These are phyloP conservation scores for Oceanodroma tethys DNA, from an alignment of 2,113 vertebrate genomes.

Conservation along the genomic window DNA sequence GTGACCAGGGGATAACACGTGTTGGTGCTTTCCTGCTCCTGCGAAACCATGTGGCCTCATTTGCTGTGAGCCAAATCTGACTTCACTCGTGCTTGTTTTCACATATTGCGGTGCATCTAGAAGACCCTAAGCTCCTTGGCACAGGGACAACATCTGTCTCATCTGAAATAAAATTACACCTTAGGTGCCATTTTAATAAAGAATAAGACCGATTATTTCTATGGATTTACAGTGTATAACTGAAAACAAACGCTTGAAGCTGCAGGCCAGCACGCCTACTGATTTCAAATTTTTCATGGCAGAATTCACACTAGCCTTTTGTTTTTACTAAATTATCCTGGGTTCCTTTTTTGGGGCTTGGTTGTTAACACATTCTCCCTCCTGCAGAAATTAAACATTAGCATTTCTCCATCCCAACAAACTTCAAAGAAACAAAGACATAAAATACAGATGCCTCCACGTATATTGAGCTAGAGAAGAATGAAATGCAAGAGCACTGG, in stretches of 20 bases:
- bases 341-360: neutral
- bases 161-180: neutral
- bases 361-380: neutral
- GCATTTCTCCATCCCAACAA: neutral
- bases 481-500: neutral
- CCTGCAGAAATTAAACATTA: neutral
- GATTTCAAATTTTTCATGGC: neutral
- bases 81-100: neutral
- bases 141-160: neutral
- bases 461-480: neutral
- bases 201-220: neutral
- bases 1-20: neutral
- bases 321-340: neutral
- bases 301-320: neutral
- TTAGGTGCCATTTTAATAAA: neutral
- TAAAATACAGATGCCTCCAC: neutral
- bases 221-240: neutral
- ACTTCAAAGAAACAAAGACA: neutral
- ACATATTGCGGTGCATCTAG: neutral
- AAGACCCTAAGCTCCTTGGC: neutral
- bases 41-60: rapidly evolving
- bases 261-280: neutral
- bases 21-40: neutral
- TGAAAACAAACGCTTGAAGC: neutral
- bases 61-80: neutral